phyloP scores from a whole-genome alignment of 2,888 invertebrate genomes.

The Clunio marinus region DNA sequence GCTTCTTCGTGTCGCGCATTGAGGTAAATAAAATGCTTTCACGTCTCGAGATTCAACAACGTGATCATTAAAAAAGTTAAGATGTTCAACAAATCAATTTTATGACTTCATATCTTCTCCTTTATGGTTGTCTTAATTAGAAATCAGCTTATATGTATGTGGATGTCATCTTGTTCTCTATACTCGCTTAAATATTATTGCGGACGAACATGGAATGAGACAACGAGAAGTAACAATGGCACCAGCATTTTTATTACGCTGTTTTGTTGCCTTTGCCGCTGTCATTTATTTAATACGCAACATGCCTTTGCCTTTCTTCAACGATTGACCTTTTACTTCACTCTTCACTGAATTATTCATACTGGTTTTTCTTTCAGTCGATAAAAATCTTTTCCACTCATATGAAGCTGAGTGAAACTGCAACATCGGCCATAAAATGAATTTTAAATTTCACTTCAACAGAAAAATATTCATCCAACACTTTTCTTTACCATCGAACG shows the following conservation, averaged over 20 bases:
- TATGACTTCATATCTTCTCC: constrained; percentile 30
- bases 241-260: neutral
- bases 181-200: neutral
- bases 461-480: neutral
- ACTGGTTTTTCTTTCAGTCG: neutral
- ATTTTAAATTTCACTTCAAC: neutral
- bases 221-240: neutral
- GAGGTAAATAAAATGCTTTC: neutral
- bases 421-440: neutral
- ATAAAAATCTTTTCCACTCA: neutral
- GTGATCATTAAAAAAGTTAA: constrained; percentile 33
- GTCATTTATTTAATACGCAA: too few species aligned
- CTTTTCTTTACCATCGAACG: neutral
- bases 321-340: neutral
- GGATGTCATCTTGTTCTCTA: neutral
- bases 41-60: neutral
- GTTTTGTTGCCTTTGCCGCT: neutral
- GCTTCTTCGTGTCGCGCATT: neutral
- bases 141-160: constrained; percentile 24
- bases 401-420: neutral
- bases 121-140: constrained; percentile 36
- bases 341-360: constrained; percentile 17
- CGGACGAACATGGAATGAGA: neutral
- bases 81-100: constrained; percentile 37
- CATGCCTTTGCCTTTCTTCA: neutral